Conservation (phyloP, 2,797 vertebrate genomes). For the Sorex maritimensis region DNA sequence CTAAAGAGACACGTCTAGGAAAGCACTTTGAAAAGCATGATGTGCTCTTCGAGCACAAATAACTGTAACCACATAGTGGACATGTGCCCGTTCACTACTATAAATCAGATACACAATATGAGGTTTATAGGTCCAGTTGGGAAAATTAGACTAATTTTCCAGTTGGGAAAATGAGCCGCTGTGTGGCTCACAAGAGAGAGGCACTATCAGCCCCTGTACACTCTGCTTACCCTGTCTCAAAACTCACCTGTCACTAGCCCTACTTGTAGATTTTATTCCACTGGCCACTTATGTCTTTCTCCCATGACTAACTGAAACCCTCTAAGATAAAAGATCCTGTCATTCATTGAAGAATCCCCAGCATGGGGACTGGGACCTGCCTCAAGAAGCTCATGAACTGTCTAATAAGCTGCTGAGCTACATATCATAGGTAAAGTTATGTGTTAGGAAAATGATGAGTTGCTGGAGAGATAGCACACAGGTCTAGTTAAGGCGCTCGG, state of each 20-base stretch:
- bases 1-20: constrained; percentile 24
- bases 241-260: not conserved
- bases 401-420: not conserved
- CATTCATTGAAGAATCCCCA: not conserved
- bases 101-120: not conserved
- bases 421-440: constrained; percentile 5
- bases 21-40: constrained; percentile 36
- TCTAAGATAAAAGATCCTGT: not conserved
- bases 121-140: not conserved
- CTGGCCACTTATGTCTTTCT: not conserved
- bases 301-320: not conserved
- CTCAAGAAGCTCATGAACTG: too few species aligned
- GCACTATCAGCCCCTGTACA: not conserved
- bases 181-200: not conserved
- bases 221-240: not conserved
- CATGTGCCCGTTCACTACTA: not conserved
- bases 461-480: too few species aligned
- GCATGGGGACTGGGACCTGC: too few species aligned
- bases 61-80: not conserved
- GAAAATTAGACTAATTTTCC: constrained; percentile 29
- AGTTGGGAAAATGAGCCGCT: constrained; percentile 20
- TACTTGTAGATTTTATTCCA: not conserved
- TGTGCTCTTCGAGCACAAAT: not conserved
- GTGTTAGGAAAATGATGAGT: not conserved
- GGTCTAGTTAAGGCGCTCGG: too few species aligned